Percentiles rank a stretch among this genome's conserved stretches.
Evolutionary conservation across 2,797 vertebrate genomes (phyloP).

Genomic region (Megalops cyprinoides): DNA sequence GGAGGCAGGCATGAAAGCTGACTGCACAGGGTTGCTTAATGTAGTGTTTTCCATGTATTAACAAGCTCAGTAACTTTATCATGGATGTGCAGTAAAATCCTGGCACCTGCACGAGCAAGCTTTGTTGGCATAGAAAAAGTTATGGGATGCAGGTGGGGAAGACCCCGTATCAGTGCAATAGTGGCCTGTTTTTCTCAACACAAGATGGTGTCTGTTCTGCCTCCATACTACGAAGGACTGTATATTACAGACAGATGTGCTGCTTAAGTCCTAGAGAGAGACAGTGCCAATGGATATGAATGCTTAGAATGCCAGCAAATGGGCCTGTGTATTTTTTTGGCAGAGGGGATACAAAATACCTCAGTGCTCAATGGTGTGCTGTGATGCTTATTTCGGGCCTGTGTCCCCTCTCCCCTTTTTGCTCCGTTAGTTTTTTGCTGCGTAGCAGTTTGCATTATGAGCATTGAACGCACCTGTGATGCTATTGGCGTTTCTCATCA

Average conservation of each 20-base stretch:
- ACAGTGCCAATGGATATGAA: not conserved
- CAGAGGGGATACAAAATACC: not conserved
- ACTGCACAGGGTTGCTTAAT: not conserved
- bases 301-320: not conserved
- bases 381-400: not conserved
- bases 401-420: not conserved
- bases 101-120: not conserved
- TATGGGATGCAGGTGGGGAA: not conserved
- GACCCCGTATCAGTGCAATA: not conserved
- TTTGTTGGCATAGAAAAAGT: not conserved
- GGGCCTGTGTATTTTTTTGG: not conserved
- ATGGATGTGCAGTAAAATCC: not conserved
- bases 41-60: not conserved
- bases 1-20: not conserved
- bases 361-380: no score
- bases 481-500: not conserved
- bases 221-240: not conserved
- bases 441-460: not conserved
- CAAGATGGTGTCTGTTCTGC: not conserved
- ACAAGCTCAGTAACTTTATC: not conserved
- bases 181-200: not conserved
- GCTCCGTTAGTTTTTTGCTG: not conserved
- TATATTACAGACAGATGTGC: not conserved
- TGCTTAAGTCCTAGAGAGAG: not conserved
- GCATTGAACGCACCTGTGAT: not conserved